These are phyloP conservation scores for Micrastur ruficollis DNA, from an alignment of 2,797 vertebrate species.

Conservation along the genomic window DNA sequence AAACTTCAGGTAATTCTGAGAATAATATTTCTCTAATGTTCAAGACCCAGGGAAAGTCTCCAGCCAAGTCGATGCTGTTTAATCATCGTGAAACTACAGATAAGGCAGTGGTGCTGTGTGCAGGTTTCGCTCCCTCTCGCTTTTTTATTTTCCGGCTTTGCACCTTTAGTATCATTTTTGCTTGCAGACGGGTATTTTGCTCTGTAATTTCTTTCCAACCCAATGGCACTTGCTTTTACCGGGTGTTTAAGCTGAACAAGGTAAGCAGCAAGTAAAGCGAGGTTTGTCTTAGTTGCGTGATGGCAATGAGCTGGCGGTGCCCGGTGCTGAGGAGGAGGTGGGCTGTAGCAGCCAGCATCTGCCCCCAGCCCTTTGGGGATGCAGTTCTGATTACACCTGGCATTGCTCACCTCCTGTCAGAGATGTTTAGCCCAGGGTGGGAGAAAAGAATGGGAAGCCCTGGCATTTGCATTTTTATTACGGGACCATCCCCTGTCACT, in stretches of 20 bases:
- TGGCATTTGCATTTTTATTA: background rate
- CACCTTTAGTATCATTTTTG: constrained; percentile 30
- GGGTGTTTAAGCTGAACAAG: constrained; percentile 36
- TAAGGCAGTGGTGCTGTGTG: fast-evolving
- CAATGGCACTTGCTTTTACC: background rate
- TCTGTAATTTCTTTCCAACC: constrained; percentile 30
- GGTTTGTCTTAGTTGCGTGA: constrained; percentile 63
- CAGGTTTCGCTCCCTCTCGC: background rate
- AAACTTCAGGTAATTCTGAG: background rate
- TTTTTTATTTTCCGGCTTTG: background rate
- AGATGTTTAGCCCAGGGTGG: constrained; percentile 8
- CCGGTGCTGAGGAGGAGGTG: constrained; percentile 29
- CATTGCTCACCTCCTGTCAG: constrained; percentile 71
- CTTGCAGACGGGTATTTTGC: background rate
- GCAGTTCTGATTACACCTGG: constrained; percentile 54
- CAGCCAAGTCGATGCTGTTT: background rate
- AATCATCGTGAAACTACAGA: fast-evolving
- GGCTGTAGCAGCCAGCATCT: constrained; percentile 69
- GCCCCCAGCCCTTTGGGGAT: constrained; percentile 63
- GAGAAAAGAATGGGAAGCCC: background rate
- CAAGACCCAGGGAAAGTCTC: background rate
- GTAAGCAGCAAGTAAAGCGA: background rate
- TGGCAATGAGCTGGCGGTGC: background rate
- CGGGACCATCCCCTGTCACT: background rate
- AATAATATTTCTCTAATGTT: background rate